phyloP scores from a whole-genome alignment of 2,797 vertebrate genomes.

The Phrynocephalus guinanensis region DNA sequence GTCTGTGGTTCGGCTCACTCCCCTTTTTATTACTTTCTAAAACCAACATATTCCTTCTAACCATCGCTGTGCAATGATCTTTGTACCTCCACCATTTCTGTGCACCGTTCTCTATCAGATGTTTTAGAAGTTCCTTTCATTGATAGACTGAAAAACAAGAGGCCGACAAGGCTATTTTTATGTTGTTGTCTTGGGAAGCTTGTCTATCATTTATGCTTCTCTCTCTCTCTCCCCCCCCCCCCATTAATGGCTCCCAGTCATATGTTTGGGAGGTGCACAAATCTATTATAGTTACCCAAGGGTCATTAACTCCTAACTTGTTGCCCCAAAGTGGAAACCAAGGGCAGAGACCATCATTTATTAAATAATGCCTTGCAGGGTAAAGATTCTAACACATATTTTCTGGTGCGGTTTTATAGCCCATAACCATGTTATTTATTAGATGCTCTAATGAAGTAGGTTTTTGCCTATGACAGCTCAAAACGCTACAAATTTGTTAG shows the following conservation, averaged over 20 bases:
- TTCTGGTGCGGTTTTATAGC: too few relatives aligned
- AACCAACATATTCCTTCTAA: constrained; percentile 33
- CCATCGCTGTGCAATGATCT: constrained; percentile 32
- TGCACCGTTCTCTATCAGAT: constrained; percentile 42
- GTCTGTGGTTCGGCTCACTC: too few relatives aligned
- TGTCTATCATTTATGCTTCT: constrained; percentile 69
- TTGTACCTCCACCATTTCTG: constrained; percentile 27
- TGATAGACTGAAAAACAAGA: constrained; percentile 68
- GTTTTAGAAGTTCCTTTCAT: constrained; percentile 62
- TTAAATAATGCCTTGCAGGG: too few relatives aligned
- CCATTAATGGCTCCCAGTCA: constrained; percentile 54
- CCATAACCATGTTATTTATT: too few relatives aligned
- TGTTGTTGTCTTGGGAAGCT: constrained; percentile 68
- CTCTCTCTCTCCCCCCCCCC: constrained; percentile 38
- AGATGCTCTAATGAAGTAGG: too few relatives aligned
- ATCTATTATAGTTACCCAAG: constrained; percentile 62
- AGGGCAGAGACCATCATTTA: too few relatives aligned
- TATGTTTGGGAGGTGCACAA: constrained; percentile 64
- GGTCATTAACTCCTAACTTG: constrained; percentile 4
- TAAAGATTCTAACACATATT: too few relatives aligned
- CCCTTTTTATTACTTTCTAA: neutral
- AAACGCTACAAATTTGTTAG: too few relatives aligned
- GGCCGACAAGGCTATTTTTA: constrained; percentile 65
- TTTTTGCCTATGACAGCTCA: too few relatives aligned
- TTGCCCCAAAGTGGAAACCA: neutral